Evolutionary conservation across 2,888 invertebrate genomes (phyloP).

Genomic region (Odontocolon sp.): DNA sequence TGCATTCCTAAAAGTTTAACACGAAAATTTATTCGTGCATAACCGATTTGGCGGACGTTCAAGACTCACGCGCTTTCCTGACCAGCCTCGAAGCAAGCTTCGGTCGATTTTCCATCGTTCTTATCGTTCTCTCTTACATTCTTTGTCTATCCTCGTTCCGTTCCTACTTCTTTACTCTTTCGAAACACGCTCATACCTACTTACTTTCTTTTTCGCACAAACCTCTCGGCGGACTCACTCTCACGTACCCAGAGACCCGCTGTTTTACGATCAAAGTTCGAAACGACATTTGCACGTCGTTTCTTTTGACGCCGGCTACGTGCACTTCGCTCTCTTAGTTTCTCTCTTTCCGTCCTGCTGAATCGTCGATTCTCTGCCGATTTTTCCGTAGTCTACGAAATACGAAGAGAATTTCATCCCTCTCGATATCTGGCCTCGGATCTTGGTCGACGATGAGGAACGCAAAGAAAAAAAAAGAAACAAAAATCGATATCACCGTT

Average conservation of each 20-base stretch:
- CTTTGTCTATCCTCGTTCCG: slow-evolving; percentile 52
- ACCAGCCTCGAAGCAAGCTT: slow-evolving; percentile 21
- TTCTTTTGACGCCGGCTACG: slow-evolving; percentile 63
- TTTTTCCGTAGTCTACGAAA: too few relatives aligned
- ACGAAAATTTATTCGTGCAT: slow-evolving; percentile 79
- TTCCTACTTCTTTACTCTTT: slow-evolving; percentile 56
- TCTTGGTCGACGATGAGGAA: too few relatives aligned
- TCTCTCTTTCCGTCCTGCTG: slow-evolving; percentile 1
- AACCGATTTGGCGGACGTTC: slow-evolving; percentile 79
- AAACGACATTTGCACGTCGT: slow-evolving; percentile 76
- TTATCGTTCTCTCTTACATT: slow-evolving; percentile 62
- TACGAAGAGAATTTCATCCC: too few relatives aligned
- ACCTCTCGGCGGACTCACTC: slow-evolving; percentile 41
- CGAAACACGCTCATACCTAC: slow-evolving; percentile 20
- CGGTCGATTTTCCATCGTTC: slow-evolving; percentile 48
- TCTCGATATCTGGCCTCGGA: too few relatives aligned
- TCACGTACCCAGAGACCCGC: slow-evolving; percentile 54
- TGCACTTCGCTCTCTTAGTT: slow-evolving; percentile 32
- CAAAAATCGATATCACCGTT: too few relatives aligned
- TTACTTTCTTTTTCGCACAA: slow-evolving; percentile 43
- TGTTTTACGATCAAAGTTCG: slow-evolving; percentile 78
- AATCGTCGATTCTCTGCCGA: too few relatives aligned
- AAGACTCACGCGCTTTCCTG: slow-evolving; percentile 70
- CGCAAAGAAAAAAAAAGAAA: too few relatives aligned
- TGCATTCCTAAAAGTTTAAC: slow-evolving; percentile 72